Evolutionary conservation across 2,888 invertebrate species (phyloP), one percentile per base, ranked within the genome.

Genomic region (Aphelenchoides bicaudatus): DNA sequence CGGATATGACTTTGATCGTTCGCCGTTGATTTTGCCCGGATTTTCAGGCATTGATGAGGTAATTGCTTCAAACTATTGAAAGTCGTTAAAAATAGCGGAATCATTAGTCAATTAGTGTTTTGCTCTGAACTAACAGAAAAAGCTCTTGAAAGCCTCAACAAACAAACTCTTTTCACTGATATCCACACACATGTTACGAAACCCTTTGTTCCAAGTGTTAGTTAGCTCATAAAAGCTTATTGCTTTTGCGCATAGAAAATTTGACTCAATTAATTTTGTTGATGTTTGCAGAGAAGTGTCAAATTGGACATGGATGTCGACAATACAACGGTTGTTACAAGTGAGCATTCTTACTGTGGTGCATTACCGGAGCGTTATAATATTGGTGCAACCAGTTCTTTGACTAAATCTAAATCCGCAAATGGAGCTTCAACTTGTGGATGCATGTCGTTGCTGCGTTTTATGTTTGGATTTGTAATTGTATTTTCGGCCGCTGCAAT

Each of bases 281-380:
- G 10, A 19, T 8, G 16, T n/a, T 43, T 34, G 16, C 25, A 43
- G 43, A 19, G 43, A 10, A 43, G 55, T 39, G 21, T 59, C 28
- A 69, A 68, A 30, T 23, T 66, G 39, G 53, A 66, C 56, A 59
- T 67, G 30, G 72, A 74, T 71, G 73, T 59, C 2, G 76, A 76
- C 52, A 75, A 72, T 50, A 75, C 76, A 5, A 76, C 76, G 10
- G 73, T 77, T 5, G 47, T 76, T 25, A 74, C 74, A n/a, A 70
- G 69, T 16, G 76, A 76, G 39, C 63, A 63, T 49, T 74, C 74
- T 1, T 77, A 65, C 58, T 62, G 56, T 23, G 68, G 56, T 23
- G 72, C 53, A 8, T 39, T 29, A 6, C 34, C 51, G 43, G 68
- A 70, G 56, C 52, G 66, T 23, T 58, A 66, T 39, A 65, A 64